phyloP scores from a whole-genome alignment of 2,888 invertebrate genomes.

The Parthenolecanium corni region DNA sequence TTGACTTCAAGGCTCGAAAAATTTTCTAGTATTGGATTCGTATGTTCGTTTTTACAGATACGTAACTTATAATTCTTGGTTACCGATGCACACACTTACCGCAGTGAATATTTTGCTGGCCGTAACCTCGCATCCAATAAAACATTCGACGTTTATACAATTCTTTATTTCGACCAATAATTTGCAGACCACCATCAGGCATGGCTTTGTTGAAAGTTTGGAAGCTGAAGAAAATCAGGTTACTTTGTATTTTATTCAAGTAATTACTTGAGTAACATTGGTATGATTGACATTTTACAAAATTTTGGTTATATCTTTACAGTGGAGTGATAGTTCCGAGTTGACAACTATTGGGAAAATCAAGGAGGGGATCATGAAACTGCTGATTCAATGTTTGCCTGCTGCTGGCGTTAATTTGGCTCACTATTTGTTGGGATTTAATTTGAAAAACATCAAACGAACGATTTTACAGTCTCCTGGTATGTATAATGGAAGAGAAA shows the following conservation, averaged over 20 bases:
- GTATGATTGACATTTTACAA: neutral
- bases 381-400: slow-evolving; percentile 64
- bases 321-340: slow-evolving; percentile 30
- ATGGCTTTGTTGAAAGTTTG: slow-evolving; percentile 78
- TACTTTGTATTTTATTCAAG: neutral
- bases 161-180: slow-evolving; percentile 55
- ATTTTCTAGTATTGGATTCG: too few relatives aligned
- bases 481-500: slow-evolving; percentile 25
- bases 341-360: slow-evolving; percentile 39
- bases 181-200: slow-evolving; percentile 50
- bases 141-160: slow-evolving; percentile 58
- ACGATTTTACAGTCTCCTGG: slow-evolving; percentile 71
- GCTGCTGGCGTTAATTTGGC: slow-evolving; percentile 74
- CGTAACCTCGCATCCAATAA: slow-evolving; percentile 53
- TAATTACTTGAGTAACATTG: neutral
- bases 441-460: slow-evolving; percentile 63
- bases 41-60: slow-evolving; percentile 42
- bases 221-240: slow-evolving; percentile 48
- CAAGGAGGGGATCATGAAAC: slow-evolving; percentile 58
- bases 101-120: slow-evolving; percentile 57
- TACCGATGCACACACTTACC: slow-evolving; percentile 55
- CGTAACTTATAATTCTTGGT: slow-evolving; percentile 53
- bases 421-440: slow-evolving; percentile 79
- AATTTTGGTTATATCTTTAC: neutral
- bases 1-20: too few relatives aligned